Evolutionary conservation across 1,140 invertebrate genomes (phyloP).

Genomic region (Globodera ellingtonae): DNA sequence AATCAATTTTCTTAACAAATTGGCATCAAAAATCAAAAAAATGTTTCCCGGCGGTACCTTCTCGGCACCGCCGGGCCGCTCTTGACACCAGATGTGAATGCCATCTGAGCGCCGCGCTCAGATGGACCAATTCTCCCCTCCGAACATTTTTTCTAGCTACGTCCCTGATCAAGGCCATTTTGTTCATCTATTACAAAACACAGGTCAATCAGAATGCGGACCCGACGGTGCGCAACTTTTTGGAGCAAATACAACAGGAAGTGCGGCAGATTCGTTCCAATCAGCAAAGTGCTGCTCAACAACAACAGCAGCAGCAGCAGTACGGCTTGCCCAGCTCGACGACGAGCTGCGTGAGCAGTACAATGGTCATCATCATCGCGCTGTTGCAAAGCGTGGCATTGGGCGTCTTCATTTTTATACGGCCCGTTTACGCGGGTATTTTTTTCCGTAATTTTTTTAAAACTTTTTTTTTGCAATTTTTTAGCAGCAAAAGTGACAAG

Average conservation of each 20-base stretch:
- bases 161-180: too few relatives aligned
- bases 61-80: too few relatives aligned
- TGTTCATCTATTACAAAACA: not conserved
- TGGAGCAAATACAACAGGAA: conserved; percentile 54
- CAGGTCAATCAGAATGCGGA: conserved; percentile 24
- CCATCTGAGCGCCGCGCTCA: too few relatives aligned
- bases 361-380: conserved; percentile 57
- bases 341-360: conserved; percentile 49
- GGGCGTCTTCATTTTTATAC: conserved; percentile 58
- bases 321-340: conserved; percentile 13
- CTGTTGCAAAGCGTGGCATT: conserved; percentile 53
- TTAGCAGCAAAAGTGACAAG: conserved; percentile 62
- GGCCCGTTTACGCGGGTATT: conserved; percentile 34
- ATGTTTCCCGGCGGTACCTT: too few relatives aligned
- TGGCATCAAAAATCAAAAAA: too few relatives aligned
- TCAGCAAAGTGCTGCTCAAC: conserved; percentile 31
- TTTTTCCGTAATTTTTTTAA: not conserved
- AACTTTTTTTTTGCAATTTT: conserved; percentile 32
- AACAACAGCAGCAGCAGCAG: conserved; percentile 3
- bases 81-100: too few relatives aligned
- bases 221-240: conserved; percentile 31
- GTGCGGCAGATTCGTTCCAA: conserved; percentile 47
- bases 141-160: too few relatives aligned
- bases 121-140: too few relatives aligned
- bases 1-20: too few relatives aligned